These are phyloP conservation scores for Sebastiscus tertius DNA, from an alignment of 2,797 vertebrate species.

Conservation along the genomic window DNA sequence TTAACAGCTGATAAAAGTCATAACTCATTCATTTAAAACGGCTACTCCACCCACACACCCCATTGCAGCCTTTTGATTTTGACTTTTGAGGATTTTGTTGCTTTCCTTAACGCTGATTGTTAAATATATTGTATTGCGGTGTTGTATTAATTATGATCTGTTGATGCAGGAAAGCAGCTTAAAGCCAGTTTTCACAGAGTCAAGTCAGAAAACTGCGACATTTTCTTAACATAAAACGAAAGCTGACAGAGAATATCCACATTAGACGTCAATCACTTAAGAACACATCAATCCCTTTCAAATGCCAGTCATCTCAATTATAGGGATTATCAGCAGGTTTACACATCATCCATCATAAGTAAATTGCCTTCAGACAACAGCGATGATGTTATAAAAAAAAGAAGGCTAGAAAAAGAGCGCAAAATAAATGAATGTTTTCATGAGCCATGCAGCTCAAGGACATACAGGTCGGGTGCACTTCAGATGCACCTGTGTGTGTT, in stretches of 20 bases:
- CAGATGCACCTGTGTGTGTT: slow-evolving; percentile 10
- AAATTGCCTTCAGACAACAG: background rate
- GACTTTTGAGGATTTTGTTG: background rate
- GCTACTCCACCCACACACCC: background rate
- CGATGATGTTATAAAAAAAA: background rate
- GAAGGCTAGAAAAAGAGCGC: background rate
- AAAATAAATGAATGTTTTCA: background rate
- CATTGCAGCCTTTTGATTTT: background rate
- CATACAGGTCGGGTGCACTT: background rate
- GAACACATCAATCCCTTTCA: background rate
- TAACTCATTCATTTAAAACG: slow-evolving; percentile 1
- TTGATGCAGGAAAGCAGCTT: background rate
- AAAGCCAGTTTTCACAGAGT: background rate
- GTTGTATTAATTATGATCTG: background rate
- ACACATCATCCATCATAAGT: background rate
- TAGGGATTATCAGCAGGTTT: background rate
- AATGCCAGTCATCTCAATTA: background rate
- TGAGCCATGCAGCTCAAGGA: background rate
- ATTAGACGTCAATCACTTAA: slow-evolving; percentile 1
- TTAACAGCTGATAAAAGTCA: slow-evolving; percentile 13
- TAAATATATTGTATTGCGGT: background rate
- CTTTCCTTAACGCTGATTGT: background rate
- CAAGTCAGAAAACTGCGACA: background rate
- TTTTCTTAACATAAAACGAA: background rate
- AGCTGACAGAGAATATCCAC: background rate